phyloP scores from a whole-genome alignment of 2,888 invertebrate species.

The Subacronicta megacephala region DNA sequence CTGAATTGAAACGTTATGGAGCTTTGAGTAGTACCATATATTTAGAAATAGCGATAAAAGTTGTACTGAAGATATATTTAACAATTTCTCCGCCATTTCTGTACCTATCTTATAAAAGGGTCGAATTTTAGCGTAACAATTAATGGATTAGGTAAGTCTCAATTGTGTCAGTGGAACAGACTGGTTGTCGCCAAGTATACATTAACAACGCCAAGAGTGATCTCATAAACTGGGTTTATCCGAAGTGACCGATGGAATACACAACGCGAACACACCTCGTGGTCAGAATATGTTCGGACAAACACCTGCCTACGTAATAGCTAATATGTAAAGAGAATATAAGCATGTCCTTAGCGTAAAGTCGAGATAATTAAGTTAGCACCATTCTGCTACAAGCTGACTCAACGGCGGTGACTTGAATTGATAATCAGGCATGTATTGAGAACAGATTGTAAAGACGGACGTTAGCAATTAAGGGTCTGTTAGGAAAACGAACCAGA shows the following conservation, averaged over 20 bases:
- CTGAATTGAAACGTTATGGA: constrained; percentile 30
- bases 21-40: constrained; percentile 27
- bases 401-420: constrained; percentile 48
- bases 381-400: constrained; percentile 43
- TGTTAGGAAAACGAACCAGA: constrained; percentile 22
- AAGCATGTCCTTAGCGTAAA: constrained; percentile 39
- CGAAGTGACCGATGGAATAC: constrained; percentile 38
- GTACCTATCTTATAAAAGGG: too few species aligned
- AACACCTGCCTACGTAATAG: constrained; percentile 43
- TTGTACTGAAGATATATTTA: constrained; percentile 36
- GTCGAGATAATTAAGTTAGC: constrained; percentile 53
- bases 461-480: constrained; percentile 41
- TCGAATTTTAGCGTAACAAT: constrained; percentile 18
- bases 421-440: constrained; percentile 49
- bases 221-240: constrained; percentile 44
- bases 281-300: constrained; percentile 34
- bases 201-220: constrained; percentile 33
- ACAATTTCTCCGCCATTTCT: constrained; percentile 34
- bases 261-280: constrained; percentile 45
- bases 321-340: constrained; percentile 42
- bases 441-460: constrained; percentile 26
- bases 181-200: constrained; percentile 35
- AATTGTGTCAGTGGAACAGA: constrained; percentile 33
- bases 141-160: constrained; percentile 17
- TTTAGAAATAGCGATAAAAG: constrained; percentile 22